Percentiles rank a stretch among this genome's conserved stretches.
phyloP scores from a whole-genome alignment of 1,140 invertebrate species.

The Pygmarrhopalites habei region DNA sequence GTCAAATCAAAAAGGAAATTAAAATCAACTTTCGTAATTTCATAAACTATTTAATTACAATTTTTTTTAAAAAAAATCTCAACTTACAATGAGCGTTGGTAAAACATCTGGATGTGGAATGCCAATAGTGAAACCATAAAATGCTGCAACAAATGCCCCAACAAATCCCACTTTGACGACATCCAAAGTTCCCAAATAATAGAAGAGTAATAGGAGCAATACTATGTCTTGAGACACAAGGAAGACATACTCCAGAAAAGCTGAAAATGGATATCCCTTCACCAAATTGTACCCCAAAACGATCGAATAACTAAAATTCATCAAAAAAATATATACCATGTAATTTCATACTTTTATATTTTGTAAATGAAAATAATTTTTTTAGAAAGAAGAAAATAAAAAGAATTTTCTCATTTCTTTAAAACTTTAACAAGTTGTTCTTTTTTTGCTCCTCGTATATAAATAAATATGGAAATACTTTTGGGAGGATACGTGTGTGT shows the following conservation, averaged over 20 bases:
- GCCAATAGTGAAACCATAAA: conserved; percentile 32
- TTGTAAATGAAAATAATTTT: no score
- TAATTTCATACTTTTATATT: no score
- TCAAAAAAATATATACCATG: no score
- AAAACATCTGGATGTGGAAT: conserved; percentile 27
- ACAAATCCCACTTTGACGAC: conserved; percentile 19
- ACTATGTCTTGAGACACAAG: conserved; percentile 39
- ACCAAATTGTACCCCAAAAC: conserved; percentile 38
- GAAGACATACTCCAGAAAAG: conserved; percentile 38
- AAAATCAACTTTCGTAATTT: conserved; percentile 3
- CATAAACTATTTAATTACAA: not conserved
- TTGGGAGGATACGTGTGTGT: no score
- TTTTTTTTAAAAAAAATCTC: no score
- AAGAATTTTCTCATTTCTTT: no score
- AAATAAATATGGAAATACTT: no score
- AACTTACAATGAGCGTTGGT: conserved; percentile 35
- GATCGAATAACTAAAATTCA: conserved; percentile 37
- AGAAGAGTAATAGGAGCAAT: conserved; percentile 35
- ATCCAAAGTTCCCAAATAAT: conserved; percentile 23
- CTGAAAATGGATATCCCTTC: conserved; percentile 27
- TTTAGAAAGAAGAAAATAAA: no score
- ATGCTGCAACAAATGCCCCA: conserved; percentile 34
- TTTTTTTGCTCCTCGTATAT: no score
- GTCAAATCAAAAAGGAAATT: conserved; percentile 7
- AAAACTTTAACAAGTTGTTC: no score